phyloP scores from a whole-genome alignment of 2,797 vertebrate species.

The Microctenopoma lineatum region DNA sequence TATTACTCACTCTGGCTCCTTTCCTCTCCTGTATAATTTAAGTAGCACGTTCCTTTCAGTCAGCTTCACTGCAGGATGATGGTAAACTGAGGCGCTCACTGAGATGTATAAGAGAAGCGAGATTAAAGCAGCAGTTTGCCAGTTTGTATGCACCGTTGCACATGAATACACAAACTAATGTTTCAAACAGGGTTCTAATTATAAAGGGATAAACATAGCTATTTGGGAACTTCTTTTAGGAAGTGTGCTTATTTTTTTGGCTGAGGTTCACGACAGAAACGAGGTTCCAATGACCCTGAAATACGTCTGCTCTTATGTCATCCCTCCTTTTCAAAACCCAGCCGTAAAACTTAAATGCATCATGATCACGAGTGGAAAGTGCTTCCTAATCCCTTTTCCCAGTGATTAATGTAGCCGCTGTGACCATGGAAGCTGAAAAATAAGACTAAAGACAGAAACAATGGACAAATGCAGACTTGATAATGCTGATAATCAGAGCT shows the following conservation, averaged over 20 bases:
- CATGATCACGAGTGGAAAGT: constrained; percentile 53
- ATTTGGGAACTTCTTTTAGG: constrained; percentile 60
- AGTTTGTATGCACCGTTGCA: constrained; percentile 35
- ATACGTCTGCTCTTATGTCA: constrained; percentile 66
- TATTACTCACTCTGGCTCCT: constrained; percentile 48
- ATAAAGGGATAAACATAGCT: constrained; percentile 60
- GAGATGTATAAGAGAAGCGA: constrained; percentile 40
- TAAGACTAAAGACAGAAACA: constrained; percentile 66
- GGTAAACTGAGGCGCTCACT: constrained; percentile 53
- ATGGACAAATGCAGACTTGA: constrained; percentile 46
- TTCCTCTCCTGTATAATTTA: constrained; percentile 64
- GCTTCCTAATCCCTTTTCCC: constrained; percentile 51
- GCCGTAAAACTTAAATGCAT: constrained; percentile 54
- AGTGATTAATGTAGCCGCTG: constrained; percentile 61
- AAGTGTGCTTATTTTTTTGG: constrained; percentile 66
- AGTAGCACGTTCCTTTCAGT: constrained; percentile 50
- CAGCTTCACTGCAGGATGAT: constrained; percentile 46
- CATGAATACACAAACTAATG: constrained; percentile 45
- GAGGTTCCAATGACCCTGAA: constrained; percentile 62
- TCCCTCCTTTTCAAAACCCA: constrained; percentile 51
- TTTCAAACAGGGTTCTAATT: constrained; percentile 55
- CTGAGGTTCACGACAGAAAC: constrained; percentile 42
- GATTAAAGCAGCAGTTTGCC: constrained; percentile 41
- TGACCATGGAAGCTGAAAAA: constrained; percentile 37
- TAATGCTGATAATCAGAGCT: constrained; percentile 59